Conservation (phyloP, 1,140 invertebrate species). For the Zaprionus kolodkinae region DNA sequence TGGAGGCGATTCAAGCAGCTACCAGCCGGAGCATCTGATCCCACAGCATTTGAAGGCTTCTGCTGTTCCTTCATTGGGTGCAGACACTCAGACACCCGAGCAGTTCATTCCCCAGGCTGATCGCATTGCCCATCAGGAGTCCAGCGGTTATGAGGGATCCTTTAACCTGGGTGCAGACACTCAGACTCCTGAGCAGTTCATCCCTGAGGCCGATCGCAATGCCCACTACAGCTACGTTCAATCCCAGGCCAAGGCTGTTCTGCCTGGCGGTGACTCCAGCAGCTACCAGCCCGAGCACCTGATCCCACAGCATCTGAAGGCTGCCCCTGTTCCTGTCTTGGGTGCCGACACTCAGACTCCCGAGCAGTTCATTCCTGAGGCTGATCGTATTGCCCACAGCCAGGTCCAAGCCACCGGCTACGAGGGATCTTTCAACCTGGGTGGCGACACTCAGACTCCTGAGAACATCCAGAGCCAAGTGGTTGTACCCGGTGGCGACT, state of each 20-base stretch:
- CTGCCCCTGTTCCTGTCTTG: constrained; percentile 4
- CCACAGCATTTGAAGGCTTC: background rate
- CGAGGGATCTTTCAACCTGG: background rate
- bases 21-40: constrained; percentile 47
- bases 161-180: constrained; percentile 8
- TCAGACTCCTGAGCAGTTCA: constrained; percentile 23
- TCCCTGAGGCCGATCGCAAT: background rate
- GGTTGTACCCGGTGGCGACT: constrained; percentile 14
- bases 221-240: background rate
- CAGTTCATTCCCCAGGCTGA: constrained; percentile 6
- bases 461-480: constrained; percentile 3
- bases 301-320: constrained; percentile 13
- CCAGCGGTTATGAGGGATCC: background rate
- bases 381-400: background rate
- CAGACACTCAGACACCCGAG: constrained; percentile 20
- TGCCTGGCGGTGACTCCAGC: constrained; percentile 23
- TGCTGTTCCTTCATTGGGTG: background rate
- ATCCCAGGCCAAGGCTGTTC: background rate
- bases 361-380: constrained; percentile 33
- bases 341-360: constrained; percentile 49
- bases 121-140: background rate
- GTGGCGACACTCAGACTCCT: constrained; percentile 15
- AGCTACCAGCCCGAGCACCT: constrained; percentile 23
- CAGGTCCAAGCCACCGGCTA: no score
- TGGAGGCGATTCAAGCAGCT: constrained; percentile 46